Evolutionary conservation across 1,140 invertebrate genomes (phyloP).

Genomic region (Contarinia nasturtii): DNA sequence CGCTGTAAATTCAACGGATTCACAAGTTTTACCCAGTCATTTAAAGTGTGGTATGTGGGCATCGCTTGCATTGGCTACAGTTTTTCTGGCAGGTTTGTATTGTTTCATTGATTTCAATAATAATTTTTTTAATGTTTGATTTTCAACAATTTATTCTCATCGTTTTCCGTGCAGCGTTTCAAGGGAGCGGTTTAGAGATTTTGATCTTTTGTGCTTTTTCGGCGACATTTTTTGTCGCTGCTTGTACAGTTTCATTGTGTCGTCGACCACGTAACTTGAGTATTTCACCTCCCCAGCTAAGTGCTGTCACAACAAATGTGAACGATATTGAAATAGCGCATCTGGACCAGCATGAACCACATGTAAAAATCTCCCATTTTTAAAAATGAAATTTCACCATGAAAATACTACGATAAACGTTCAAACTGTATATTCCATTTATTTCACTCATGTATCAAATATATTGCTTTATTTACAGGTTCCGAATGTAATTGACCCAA

Average conservation of each 20-base stretch:
- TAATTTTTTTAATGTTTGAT: too few species aligned
- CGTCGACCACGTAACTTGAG: slow-evolving; percentile 17
- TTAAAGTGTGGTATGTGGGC: slow-evolving; percentile 44
- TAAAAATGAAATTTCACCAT: background rate
- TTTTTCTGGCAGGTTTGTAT: slow-evolving; percentile 40
- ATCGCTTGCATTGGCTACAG: slow-evolving; percentile 38
- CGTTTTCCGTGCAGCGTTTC: too few species aligned
- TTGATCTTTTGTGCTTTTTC: slow-evolving; percentile 41
- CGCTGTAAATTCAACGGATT: slow-evolving; percentile 13
- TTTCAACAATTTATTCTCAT: too few species aligned
- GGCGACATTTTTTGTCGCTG: slow-evolving; percentile 36
- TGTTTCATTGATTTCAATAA: too few species aligned
- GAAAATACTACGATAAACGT: background rate
- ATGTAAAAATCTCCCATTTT: background rate
- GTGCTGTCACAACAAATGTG: background rate
- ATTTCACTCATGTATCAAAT: background rate
- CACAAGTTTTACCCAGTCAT: slow-evolving; percentile 28
- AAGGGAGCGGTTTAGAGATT: slow-evolving; percentile 38
- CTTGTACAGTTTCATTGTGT: slow-evolving; percentile 34
- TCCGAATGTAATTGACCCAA: slow-evolving; percentile 1
- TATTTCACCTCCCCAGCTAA: background rate
- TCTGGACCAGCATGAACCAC: background rate
- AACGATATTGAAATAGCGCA: background rate
- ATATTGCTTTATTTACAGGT: background rate
- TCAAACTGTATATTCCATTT: background rate